phyloP scores from a whole-genome alignment of 2,113 vertebrate genomes.

The Tupaia tana region DNA sequence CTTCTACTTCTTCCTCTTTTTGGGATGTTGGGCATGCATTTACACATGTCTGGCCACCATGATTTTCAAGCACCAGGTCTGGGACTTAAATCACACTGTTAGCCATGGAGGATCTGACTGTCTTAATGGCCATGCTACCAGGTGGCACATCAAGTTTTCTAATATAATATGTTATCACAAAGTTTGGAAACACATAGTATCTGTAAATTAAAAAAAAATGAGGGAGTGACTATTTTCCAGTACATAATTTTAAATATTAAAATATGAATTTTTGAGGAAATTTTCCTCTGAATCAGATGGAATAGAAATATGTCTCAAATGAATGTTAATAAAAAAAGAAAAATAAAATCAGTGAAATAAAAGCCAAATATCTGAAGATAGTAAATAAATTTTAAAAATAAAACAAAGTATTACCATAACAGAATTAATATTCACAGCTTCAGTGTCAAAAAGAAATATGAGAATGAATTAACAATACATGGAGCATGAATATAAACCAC shows the following conservation, averaged over 20 bases:
- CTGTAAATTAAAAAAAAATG: not conserved
- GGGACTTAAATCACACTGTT: no score
- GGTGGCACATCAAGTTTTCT: not conserved
- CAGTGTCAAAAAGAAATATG: conserved; percentile 20
- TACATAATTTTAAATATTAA: not conserved
- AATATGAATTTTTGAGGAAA: not conserved
- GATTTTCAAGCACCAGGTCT: no score
- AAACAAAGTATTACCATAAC: not conserved
- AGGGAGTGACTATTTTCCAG: not conserved
- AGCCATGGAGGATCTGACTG: no score
- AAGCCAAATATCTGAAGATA: not conserved
- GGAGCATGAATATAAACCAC: conserved; percentile 22
- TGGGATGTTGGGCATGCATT: no score
- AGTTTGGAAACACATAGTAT: not conserved
- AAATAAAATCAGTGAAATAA: not conserved
- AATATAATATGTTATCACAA: not conserved
- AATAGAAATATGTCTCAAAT: not conserved
- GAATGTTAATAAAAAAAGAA: not conserved
- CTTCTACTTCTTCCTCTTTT: no score
- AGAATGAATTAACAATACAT: conserved; percentile 6
- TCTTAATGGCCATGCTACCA: no score
- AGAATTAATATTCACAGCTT: not conserved
- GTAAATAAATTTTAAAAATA: not conserved
- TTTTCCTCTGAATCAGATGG: not conserved
- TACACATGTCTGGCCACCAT: no score